phyloP scores from a whole-genome alignment of 2,888 invertebrate genomes.

The Clunio marinus region DNA sequence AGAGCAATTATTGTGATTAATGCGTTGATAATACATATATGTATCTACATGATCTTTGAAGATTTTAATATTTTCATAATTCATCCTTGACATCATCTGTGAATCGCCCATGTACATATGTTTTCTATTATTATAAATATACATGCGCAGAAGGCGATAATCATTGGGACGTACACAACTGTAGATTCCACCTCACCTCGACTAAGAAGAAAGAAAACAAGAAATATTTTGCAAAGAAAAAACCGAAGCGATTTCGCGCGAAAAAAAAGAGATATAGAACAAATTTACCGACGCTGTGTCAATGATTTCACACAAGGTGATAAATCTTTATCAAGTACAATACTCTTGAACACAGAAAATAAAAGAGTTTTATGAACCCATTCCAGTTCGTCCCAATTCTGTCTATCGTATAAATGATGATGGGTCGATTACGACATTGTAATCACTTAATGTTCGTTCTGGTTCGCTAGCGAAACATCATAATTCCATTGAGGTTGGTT shows the following conservation, averaged over 20 bases:
- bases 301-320: background rate
- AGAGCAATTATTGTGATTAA: too few species aligned
- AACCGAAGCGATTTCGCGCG: conserved; percentile 1
- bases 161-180: background rate
- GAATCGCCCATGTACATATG: conserved; percentile 22
- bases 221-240: background rate
- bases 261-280: too few species aligned
- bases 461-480: too few species aligned
- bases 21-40: too few species aligned
- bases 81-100: conserved; percentile 33
- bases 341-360: background rate
- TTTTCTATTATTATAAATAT: conserved; percentile 31
- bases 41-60: too few species aligned
- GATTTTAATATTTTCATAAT: background rate
- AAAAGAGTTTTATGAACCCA: background rate
- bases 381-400: too few species aligned
- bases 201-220: background rate
- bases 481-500: too few species aligned
- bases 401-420: background rate
- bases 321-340: background rate
- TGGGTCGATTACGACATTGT: background rate
- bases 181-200: background rate
- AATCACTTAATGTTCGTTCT: background rate
- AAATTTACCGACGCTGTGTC: background rate
- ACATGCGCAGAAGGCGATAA: conserved; percentile 31